These are phyloP conservation scores for Urocolius indicus DNA, from an alignment of 2,113 vertebrate genomes.

Conservation along the genomic window DNA sequence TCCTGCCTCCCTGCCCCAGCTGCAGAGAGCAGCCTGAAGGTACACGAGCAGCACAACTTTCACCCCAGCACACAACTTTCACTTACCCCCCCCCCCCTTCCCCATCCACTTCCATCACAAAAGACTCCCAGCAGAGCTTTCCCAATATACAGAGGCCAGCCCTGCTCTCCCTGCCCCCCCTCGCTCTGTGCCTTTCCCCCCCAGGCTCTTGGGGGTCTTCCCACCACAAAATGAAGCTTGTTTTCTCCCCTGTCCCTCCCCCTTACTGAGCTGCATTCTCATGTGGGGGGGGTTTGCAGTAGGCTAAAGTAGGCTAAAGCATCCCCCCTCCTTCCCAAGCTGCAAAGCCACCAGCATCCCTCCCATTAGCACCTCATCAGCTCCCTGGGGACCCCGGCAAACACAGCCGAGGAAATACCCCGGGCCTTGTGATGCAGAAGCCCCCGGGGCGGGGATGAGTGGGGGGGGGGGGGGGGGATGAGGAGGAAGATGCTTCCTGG, in stretches of 20 bases:
- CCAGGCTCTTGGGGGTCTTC: too few relatives aligned
- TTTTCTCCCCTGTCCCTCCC: too few relatives aligned
- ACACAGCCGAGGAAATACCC: slow-evolving; percentile 88
- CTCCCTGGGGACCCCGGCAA: slow-evolving; percentile 88
- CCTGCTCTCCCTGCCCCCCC: neutral
- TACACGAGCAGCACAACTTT: neutral
- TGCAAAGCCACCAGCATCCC: slow-evolving; percentile 75
- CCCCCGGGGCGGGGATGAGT: slow-evolving; percentile 73
- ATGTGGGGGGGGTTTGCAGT: too few relatives aligned
- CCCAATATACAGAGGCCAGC: neutral
- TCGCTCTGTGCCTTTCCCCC: too few relatives aligned
- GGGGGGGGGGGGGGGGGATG: slow-evolving; percentile 60
- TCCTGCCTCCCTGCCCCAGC: neutral
- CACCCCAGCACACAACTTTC: slow-evolving; percentile 17
- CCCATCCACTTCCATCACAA: slow-evolving; percentile 6
- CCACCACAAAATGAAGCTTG: too few relatives aligned
- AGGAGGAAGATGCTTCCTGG: slow-evolving; percentile 81
- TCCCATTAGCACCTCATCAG: slow-evolving; percentile 92
- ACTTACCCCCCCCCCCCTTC: neutral
- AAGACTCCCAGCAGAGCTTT: neutral
- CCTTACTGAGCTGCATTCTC: too few relatives aligned
- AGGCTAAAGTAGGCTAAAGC: neutral
- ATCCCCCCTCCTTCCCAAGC: slow-evolving; percentile 69
- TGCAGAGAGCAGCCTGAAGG: neutral
- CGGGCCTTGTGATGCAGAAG: slow-evolving; percentile 84